Percentiles rank a stretch among this genome's conserved stretches.
Evolutionary conservation across 2,888 invertebrate species (phyloP).

Genomic region (Ormyrus thymus): DNA sequence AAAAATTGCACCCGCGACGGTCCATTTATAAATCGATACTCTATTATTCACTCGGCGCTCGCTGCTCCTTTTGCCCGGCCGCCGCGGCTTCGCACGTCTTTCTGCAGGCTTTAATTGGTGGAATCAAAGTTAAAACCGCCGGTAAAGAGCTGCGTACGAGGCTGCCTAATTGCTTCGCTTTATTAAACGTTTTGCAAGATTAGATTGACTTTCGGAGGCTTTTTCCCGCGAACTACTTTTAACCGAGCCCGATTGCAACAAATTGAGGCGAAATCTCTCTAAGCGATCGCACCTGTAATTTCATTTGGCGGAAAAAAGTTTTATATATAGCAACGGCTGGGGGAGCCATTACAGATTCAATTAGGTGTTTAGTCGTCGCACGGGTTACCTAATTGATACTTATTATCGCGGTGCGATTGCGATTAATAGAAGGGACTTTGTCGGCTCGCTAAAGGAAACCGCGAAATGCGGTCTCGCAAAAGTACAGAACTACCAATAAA

Average conservation of each 20-base stretch:
- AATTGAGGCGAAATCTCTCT: neutral
- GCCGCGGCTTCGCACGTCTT: too few relatives aligned
- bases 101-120: too few relatives aligned
- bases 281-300: neutral
- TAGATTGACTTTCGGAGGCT: too few relatives aligned
- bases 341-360: slow-evolving; percentile 58
- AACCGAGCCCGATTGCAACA: too few relatives aligned
- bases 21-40: too few relatives aligned
- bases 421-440: slow-evolving; percentile 72
- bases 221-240: too few relatives aligned
- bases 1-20: neutral
- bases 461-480: slow-evolving; percentile 68
- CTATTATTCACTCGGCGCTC: too few relatives aligned
- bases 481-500: slow-evolving; percentile 68
- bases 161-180: too few relatives aligned
- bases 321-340: slow-evolving; percentile 55
- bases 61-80: too few relatives aligned
- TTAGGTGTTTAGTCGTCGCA: slow-evolving; percentile 43
- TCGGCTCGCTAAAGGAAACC: slow-evolving; percentile 65
- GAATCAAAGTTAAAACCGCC: too few relatives aligned
- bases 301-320: neutral
- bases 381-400: slow-evolving; percentile 69
- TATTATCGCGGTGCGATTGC: slow-evolving; percentile 69
- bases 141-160: too few relatives aligned
- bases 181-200: too few relatives aligned